phyloP scores from a whole-genome alignment of 2,888 invertebrate genomes.

The Stictocephala bisonia region DNA sequence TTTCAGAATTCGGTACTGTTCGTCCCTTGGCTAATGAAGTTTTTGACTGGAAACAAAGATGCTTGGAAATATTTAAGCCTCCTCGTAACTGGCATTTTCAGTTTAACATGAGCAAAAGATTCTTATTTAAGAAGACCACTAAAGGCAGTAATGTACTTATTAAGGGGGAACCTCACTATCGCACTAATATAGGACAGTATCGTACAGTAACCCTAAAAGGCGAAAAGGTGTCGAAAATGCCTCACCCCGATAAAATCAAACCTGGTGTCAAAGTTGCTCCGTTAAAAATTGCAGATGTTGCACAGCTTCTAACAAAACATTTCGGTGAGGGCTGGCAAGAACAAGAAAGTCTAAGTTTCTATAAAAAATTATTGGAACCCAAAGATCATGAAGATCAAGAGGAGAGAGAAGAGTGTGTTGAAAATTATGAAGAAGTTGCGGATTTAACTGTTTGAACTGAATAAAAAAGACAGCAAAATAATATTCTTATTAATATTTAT shows the following conservation, averaged over 20 bases:
- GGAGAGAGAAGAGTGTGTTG: not conserved
- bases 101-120: slow-evolving; percentile 23
- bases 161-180: not conserved
- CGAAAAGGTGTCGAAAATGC: not conserved
- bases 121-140: not conserved
- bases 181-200: not conserved
- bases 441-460: not conserved
- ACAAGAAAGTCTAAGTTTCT: not conserved
- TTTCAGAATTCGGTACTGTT: not conserved
- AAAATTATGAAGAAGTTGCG: not conserved
- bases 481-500: no score
- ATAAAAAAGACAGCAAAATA: no score
- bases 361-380: not conserved
- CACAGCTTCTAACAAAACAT: not conserved
- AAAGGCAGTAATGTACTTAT: not conserved
- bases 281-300: not conserved
- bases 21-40: not conserved
- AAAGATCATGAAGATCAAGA: not conserved
- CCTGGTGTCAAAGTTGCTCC: not conserved
- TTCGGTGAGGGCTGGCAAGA: slow-evolving; percentile 26
- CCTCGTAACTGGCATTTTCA: slow-evolving; percentile 32
- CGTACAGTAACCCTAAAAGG: not conserved
- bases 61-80: not conserved
- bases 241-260: not conserved
- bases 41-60: slow-evolving; percentile 4